A percentile compares a stretch with the other conserved stretches of the same genome.
Evolutionary conservation across 2,113 vertebrate genomes (phyloP).

Genomic region (Grantiella picta): DNA sequence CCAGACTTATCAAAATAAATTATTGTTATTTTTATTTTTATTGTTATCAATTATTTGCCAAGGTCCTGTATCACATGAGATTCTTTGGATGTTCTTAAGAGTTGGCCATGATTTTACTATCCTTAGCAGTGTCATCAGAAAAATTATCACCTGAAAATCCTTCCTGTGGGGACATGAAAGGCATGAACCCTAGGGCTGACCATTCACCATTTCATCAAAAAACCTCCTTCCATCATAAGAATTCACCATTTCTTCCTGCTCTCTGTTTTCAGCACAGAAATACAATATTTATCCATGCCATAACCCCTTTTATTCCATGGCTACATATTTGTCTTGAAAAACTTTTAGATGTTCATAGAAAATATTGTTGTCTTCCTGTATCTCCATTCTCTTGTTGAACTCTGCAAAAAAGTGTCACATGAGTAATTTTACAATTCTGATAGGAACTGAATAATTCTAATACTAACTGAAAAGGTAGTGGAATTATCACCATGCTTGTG

Average conservation of each 20-base stretch:
- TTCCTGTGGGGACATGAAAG: neutral
- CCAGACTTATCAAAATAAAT: neutral
- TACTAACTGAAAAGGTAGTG: neutral
- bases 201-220: neutral
- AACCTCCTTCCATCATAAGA: neutral
- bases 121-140: neutral
- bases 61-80: neutral
- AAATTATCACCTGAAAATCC: neutral
- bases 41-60: neutral
- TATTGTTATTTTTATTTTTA: fast-evolving
- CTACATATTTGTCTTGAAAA: neutral
- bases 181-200: neutral
- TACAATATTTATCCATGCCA: neutral
- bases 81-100: neutral
- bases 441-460: neutral
- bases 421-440: neutral
- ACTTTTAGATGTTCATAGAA: neutral
- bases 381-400: neutral
- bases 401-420: neutral
- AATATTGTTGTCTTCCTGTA: neutral
- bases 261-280: neutral
- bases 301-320: neutral
- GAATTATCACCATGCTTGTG: neutral
- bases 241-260: neutral
- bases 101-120: neutral